These are phyloP conservation scores for Pachypanchax playfairii DNA, from an alignment of 2,113 vertebrate genomes.

Conservation along the genomic window DNA sequence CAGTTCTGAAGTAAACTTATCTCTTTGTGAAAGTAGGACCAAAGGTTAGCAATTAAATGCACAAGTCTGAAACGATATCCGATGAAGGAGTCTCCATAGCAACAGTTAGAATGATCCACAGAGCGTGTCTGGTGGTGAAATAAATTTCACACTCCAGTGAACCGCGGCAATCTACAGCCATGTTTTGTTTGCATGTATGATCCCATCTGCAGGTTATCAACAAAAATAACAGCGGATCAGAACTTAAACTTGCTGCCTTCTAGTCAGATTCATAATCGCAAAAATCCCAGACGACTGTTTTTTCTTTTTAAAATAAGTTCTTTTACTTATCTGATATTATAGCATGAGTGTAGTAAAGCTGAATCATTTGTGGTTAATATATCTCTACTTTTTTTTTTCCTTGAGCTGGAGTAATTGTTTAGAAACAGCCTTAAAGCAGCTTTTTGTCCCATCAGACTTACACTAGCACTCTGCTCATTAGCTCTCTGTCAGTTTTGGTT, in stretches of 20 bases:
- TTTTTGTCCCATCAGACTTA: slow-evolving; percentile 50
- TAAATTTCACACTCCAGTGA: slow-evolving; percentile 75
- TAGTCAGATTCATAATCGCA: background rate
- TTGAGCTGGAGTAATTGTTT: slow-evolving; percentile 24
- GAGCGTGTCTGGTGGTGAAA: slow-evolving; percentile 73
- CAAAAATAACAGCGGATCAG: slow-evolving; percentile 31
- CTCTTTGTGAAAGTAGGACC: slow-evolving; percentile 44
- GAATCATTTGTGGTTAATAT: background rate
- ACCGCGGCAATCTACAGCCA: slow-evolving; percentile 44
- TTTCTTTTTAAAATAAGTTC: slow-evolving; percentile 1
- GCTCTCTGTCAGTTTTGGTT: slow-evolving; percentile 70
- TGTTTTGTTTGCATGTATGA: slow-evolving; percentile 33
- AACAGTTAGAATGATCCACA: slow-evolving; percentile 76
- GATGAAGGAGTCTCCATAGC: slow-evolving; percentile 71
- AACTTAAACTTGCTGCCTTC: slow-evolving; percentile 10
- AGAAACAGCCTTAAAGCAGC: slow-evolving; percentile 46
- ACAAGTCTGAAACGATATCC: slow-evolving; percentile 66
- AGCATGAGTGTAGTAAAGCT: background rate
- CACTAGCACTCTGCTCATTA: slow-evolving; percentile 73
- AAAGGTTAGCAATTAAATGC: slow-evolving; percentile 75
- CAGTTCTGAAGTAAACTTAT: background rate
- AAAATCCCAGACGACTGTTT: background rate
- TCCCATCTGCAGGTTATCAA: slow-evolving; percentile 14
- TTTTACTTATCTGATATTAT: background rate
- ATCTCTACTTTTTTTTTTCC: slow-evolving; percentile 6